These are phyloP conservation scores for Sarcoramphus papa DNA, from an alignment of 2,797 vertebrate species.

Conservation along the genomic window DNA sequence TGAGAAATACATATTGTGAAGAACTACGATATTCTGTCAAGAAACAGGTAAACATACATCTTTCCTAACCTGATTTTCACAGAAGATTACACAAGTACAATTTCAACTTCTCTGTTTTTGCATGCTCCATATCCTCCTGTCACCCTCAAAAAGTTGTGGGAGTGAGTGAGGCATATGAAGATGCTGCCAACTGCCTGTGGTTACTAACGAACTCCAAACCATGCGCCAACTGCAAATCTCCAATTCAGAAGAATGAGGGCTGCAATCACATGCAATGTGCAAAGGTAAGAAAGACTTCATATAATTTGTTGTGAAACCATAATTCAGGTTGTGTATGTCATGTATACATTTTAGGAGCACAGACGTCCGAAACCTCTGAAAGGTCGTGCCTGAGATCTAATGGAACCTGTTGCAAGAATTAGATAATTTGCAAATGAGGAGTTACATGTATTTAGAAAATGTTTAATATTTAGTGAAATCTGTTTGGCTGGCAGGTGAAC, in stretches of 20 bases:
- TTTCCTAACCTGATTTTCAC: neutral
- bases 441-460: neutral
- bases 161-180: conserved; percentile 95
- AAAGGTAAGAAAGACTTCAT: conserved; percentile 71
- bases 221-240: conserved; percentile 98
- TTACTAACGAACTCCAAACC: conserved; percentile 94
- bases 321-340: neutral
- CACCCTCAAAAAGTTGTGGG: conserved; percentile 84
- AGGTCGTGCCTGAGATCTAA: neutral
- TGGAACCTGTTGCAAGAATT: neutral
- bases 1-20: neutral
- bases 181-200: conserved; percentile 98
- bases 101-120: neutral
- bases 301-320: neutral
- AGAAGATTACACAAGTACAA: neutral
- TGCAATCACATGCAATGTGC: conserved; percentile 99
- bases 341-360: neutral
- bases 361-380: neutral
- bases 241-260: conserved; percentile 99
- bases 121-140: neutral
- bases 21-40: neutral
- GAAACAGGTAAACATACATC: neutral
- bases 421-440: neutral
- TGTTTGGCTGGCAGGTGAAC: neutral
- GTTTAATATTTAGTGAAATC: neutral